phyloP scores from a whole-genome alignment of 2,888 invertebrate species.

The Eupeodes luniger region DNA sequence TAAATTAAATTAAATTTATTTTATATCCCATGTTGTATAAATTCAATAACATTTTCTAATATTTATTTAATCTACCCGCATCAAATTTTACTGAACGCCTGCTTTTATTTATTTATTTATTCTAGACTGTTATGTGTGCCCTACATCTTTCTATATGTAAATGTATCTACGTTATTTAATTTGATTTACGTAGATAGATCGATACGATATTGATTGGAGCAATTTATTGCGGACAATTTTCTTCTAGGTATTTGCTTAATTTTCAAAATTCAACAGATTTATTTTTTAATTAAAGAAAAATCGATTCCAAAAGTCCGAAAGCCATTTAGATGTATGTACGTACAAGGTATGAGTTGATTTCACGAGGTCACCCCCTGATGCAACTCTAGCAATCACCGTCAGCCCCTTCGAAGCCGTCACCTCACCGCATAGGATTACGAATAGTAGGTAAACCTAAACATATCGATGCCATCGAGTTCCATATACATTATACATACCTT shows the following conservation, averaged over 20 bases:
- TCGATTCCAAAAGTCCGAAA: conserved; percentile 10
- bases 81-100: too few species aligned
- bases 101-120: too few species aligned
- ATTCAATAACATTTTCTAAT: too few species aligned
- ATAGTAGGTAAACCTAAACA: conserved; percentile 1
- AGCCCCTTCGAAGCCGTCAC: background rate
- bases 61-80: too few species aligned
- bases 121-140: too few species aligned
- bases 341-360: background rate
- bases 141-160: too few species aligned
- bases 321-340: background rate
- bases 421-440: conserved; percentile 8
- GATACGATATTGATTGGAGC: background rate
- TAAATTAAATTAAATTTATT: too few species aligned
- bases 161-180: background rate
- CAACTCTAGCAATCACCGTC: background rate
- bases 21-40: too few species aligned
- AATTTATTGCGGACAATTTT: conserved; percentile 6
- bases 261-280: conserved; percentile 17
- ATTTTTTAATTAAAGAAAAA: conserved; percentile 25
- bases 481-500: background rate
- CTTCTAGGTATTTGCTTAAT: background rate
- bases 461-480: conserved; percentile 24
- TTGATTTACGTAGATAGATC: background rate
- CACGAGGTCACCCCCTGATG: conserved; percentile 16